phyloP scores from a whole-genome alignment of 2,797 vertebrate species.

The Myotis daubentonii region DNA sequence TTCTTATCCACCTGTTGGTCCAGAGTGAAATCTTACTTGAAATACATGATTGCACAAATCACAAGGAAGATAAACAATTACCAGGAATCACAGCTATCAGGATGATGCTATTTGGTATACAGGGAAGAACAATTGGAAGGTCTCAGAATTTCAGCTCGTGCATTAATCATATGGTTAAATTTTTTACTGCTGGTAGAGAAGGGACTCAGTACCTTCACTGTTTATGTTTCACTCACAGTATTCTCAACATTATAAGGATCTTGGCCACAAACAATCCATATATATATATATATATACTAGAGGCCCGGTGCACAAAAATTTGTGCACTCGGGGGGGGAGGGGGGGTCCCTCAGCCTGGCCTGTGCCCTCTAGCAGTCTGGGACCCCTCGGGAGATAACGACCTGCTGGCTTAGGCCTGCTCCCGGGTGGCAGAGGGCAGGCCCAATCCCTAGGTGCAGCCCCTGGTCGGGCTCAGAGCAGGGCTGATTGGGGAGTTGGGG shows the following conservation, averaged over 20 bases:
- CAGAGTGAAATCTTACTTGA: slow-evolving; percentile 4
- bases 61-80: slow-evolving; percentile 18
- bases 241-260: background rate
- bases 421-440: no score
- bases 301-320: no score
- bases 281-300: no score
- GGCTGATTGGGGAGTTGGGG: no score
- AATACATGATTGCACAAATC: background rate
- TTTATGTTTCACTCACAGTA: background rate
- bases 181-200: background rate
- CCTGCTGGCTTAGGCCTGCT: no score
- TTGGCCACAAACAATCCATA: background rate
- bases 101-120: background rate
- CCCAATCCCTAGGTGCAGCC: no score
- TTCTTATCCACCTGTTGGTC: background rate
- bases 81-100: background rate
- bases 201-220: background rate
- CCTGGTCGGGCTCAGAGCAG: no score
- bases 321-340: no score
- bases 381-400: no score
- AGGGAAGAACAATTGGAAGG: background rate
- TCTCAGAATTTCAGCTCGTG: background rate
- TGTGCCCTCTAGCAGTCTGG: no score
- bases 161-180: background rate
- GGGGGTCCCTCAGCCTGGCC: no score